Evolutionary conservation across 2,888 invertebrate genomes (phyloP).

Genomic region (Xanthorhoe spadicearia): DNA sequence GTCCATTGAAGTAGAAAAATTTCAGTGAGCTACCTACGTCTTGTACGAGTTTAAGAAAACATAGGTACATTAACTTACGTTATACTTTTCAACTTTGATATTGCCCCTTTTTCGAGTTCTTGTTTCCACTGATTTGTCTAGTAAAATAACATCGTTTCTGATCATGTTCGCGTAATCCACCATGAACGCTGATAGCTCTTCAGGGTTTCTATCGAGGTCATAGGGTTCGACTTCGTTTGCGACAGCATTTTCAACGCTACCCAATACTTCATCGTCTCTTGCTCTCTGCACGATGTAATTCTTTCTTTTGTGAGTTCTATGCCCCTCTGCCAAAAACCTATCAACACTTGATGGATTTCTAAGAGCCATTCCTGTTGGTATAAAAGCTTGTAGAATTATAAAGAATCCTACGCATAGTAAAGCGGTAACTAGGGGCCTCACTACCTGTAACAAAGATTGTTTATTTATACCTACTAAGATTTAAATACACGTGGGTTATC

Average conservation of each 20-base stretch:
- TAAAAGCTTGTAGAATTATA: constrained; percentile 57
- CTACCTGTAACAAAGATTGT: constrained; percentile 57
- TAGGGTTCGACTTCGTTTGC: constrained; percentile 54
- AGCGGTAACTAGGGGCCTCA: constrained; percentile 52
- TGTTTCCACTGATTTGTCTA: constrained; percentile 77
- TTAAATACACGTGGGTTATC: too few species aligned
- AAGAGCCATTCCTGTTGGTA: constrained; percentile 61
- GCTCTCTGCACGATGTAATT: constrained; percentile 66
- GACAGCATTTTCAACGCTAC: constrained; percentile 54
- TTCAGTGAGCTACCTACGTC: too few species aligned
- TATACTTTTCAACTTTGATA: constrained; percentile 63
- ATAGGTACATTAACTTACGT: too few species aligned
- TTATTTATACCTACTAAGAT: too few species aligned
- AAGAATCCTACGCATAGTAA: constrained; percentile 60
- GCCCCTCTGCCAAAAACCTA: constrained; percentile 65
- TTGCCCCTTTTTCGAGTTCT: constrained; percentile 74
- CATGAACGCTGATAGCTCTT: constrained; percentile 69
- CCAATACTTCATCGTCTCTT: constrained; percentile 57
- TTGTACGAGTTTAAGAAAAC: too few species aligned
- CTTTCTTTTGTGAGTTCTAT: constrained; percentile 64
- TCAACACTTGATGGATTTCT: constrained; percentile 57
- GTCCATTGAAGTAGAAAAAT: too few species aligned
- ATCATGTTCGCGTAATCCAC: constrained; percentile 78
- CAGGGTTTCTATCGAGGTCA: constrained; percentile 56
- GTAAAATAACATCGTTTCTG: constrained; percentile 69